phyloP scores from a whole-genome alignment of 2,113 vertebrate species.

The Antidorcas marsupialis region DNA sequence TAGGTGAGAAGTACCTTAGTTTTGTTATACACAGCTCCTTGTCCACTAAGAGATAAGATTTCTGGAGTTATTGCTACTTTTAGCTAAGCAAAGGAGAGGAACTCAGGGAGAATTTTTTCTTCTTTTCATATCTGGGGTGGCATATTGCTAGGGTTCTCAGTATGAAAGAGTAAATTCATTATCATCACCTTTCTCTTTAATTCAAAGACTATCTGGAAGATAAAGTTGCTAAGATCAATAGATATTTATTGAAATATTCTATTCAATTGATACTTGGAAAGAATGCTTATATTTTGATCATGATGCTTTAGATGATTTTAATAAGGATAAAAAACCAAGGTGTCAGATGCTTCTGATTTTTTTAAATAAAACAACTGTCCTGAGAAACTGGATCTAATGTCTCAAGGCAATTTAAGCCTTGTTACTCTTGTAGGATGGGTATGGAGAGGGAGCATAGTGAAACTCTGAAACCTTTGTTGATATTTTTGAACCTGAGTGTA shows the following conservation, averaged over 20 bases:
- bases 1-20: not conserved
- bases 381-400: not conserved
- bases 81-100: not conserved
- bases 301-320: not conserved
- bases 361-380: not conserved
- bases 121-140: not conserved
- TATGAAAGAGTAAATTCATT: not conserved
- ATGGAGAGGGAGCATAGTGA: not conserved
- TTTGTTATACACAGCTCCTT: not conserved
- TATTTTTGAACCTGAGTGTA: not conserved
- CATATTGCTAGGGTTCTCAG: not conserved
- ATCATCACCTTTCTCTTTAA: not conserved
- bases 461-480: not conserved
- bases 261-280: not conserved
- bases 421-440: not conserved
- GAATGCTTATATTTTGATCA: not conserved
- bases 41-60: not conserved
- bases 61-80: not conserved
- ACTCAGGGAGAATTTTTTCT: not conserved
- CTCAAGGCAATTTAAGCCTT: not conserved
- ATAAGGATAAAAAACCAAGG: not conserved
- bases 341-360: not conserved
- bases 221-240: not conserved
- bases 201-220: not conserved
- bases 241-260: not conserved